These are phyloP conservation scores for Anarsia innoxiella DNA, from an alignment of 2,888 invertebrate species.

Conservation along the genomic window DNA sequence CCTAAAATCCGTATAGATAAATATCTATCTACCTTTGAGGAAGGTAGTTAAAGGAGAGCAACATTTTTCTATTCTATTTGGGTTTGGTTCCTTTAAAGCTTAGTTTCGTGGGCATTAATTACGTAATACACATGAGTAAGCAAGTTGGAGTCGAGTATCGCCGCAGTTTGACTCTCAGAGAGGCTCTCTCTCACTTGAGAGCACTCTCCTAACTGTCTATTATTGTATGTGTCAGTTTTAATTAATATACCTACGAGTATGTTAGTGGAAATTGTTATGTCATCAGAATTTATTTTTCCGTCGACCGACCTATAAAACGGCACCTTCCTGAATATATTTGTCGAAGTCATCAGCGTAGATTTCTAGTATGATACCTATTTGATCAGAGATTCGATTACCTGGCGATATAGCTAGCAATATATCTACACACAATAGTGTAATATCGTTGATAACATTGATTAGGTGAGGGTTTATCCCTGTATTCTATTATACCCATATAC, in stretches of 20 bases:
- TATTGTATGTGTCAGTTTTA: constrained; percentile 15
- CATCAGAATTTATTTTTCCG: no score
- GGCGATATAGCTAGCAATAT: constrained; percentile 13
- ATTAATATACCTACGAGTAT: no score
- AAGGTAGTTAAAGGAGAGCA: no score
- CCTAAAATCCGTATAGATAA: no score
- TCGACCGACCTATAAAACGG: no score
- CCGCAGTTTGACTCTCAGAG: constrained; percentile 23
- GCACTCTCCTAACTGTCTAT: constrained; percentile 5
- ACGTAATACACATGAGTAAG: constrained; percentile 17
- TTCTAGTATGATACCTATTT: no score
- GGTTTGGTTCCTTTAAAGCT: not conserved
- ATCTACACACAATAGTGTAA: constrained; percentile 20
- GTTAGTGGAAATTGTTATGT: no score
- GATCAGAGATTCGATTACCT: constrained; percentile 15
- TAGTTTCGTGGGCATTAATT: constrained; percentile 24
- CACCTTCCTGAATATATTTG: no score
- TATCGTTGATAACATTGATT: constrained; percentile 21
- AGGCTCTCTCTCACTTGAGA: constrained; percentile 13
- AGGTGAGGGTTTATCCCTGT: constrained; percentile 15
- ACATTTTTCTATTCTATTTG: no score
- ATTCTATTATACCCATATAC: constrained; percentile 9
- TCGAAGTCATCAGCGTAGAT: no score
- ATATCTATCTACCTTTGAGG: no score
- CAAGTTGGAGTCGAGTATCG: constrained; percentile 19